These are phyloP conservation scores for Eupeodes latifasciatus DNA, from an alignment of 2,888 invertebrate species.

Conservation along the genomic window DNA sequence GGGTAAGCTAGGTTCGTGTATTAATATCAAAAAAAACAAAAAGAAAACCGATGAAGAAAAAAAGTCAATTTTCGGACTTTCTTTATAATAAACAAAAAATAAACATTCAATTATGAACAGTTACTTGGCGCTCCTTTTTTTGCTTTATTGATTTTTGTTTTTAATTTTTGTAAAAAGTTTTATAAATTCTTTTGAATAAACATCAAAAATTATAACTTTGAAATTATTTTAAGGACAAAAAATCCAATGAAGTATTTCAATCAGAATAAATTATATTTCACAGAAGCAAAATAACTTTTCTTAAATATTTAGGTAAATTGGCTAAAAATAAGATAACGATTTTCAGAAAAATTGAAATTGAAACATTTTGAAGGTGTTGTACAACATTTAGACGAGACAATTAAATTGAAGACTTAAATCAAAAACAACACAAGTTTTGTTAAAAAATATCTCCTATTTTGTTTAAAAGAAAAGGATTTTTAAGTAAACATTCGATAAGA, in stretches of 20 bases:
- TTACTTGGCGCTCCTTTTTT: constrained; percentile 2
- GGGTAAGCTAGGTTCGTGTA: constrained; percentile 2
- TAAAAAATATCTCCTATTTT: no score
- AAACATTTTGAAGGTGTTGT: no score
- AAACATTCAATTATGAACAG: constrained; percentile 28
- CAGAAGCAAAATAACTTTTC: not conserved
- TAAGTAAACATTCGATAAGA: no score
- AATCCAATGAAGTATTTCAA: not conserved
- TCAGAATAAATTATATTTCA: not conserved
- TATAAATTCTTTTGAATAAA: not conserved
- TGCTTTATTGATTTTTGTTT: constrained; percentile 12
- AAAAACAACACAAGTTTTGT: no score
- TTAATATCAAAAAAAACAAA: not conserved
- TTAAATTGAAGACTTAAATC: no score
- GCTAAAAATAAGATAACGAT: no score
- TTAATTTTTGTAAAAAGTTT: not conserved
- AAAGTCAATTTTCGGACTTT: constrained; percentile 24
- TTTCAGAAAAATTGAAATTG: no score
- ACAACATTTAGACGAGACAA: no score
- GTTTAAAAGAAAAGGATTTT: no score
- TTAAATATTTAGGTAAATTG: no score
- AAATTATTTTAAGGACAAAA: not conserved
- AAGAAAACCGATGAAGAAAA: not conserved
- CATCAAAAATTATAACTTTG: not conserved
- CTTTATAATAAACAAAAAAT: not conserved